Evolutionary conservation across 2,113 vertebrate species (phyloP), one percentile per base, ranked within the genome.

Genomic region (Poeciliopsis occidentalis): DNA sequence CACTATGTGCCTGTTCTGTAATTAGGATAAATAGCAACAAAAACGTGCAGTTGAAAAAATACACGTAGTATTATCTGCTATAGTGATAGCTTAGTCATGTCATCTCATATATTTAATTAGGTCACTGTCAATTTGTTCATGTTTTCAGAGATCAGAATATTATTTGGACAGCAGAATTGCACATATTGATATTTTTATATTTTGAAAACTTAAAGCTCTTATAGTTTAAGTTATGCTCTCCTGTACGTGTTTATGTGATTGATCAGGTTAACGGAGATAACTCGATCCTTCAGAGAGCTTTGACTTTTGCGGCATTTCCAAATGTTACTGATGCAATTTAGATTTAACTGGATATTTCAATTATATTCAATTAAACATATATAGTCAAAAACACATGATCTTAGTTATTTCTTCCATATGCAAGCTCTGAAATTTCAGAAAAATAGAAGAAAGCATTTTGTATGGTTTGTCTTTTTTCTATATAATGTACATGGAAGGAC

Each of bases 21-120:
- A 95, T 91, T 87, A 94, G 90, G 87, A 94, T 85, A 87, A 92
- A 92, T 90, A 85, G 83, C 78, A 54, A 27, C 75, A 71, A 76
- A 74, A 73, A 77, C 69, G 79, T 84, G 87, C 3, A 87, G 84
- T 80, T 68, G 74, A 84, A 62, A 71, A 78, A 87, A 85, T 87
- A 84, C 84, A 80, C 68, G 71, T 60, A 71, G 69, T 68, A 64
- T 79, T 74, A 82, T 78, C 26, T 81, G 76, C 60, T 79, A 61
- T 39, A 11, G 83, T 73, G 76, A 88, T 80, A 79, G 80, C 79
- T 82, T 62, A 67, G 64, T 41, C 61, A 1, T 69, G 67, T 75
- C 24, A 68, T 15, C 10, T 29, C 12, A 27, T 29, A 15, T 12
- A 29, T 5, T 15, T 30, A 62, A 30, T 31, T 30, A 17, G 29